These are phyloP conservation scores for Saccostrea glomerata DNA, from an alignment of 1,140 invertebrate genomes.

Conservation along the genomic window DNA sequence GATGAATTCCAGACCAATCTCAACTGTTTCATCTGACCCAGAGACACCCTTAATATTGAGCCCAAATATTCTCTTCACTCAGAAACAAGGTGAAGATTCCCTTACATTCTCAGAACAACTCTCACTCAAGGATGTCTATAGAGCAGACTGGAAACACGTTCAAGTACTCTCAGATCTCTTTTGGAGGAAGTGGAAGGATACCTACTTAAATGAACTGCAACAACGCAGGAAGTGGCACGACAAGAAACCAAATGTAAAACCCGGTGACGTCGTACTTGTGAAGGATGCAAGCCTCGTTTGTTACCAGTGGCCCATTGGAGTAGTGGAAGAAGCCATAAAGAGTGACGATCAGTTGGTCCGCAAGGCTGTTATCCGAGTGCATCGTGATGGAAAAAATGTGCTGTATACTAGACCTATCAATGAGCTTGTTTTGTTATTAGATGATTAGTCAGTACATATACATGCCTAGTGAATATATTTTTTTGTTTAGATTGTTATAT, in stretches of 20 bases:
- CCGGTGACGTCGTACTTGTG: constrained; percentile 54
- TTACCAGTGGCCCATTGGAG: constrained; percentile 56
- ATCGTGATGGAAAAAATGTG: constrained; percentile 24
- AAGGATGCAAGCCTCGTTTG: constrained; percentile 41
- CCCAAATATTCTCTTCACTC: background rate
- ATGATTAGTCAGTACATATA: background rate
- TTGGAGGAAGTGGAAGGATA: constrained; percentile 53
- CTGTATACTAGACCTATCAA: constrained; percentile 45
- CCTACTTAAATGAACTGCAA: constrained; percentile 57
- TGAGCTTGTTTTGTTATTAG: constrained; percentile 45
- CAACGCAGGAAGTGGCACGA: constrained; percentile 49
- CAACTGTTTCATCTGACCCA: background rate
- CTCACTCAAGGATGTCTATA: background rate
- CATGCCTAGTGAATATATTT: too few species aligned
- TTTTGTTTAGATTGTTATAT: background rate
- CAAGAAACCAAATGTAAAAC: constrained; percentile 37
- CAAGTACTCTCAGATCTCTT: constrained; percentile 56
- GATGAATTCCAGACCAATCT: background rate
- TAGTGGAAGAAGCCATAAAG: constrained; percentile 45
- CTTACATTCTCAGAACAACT: background rate
- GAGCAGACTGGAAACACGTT: constrained; percentile 47
- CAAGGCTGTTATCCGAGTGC: constrained; percentile 42
- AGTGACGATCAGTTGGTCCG: constrained; percentile 51
- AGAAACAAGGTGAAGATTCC: background rate
- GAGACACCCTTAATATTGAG: background rate